Base-by-base conservation (phyloP, 2,113 vertebrate genomes). In the Rhabdornis inornatus region DNA sequence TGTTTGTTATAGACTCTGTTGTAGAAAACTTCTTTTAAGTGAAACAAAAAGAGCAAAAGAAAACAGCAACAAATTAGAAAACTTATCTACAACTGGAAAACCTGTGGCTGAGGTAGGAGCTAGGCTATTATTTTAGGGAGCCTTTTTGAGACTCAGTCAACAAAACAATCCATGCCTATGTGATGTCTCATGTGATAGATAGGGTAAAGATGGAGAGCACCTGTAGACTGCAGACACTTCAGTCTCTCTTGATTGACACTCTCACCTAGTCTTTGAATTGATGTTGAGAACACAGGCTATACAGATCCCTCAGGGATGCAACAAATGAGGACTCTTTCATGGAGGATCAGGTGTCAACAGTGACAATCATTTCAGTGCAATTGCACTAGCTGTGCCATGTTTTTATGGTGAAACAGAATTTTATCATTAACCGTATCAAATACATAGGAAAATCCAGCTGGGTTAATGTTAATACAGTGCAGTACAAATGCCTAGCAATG, bases 321-420 rank as follows among this genome's bases (percentile, higher is more conserved):
- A 66, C 85, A 95, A 93, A 95, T 89, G 90, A 95, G 88, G 88
- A 95, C 74, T 85, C 63, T 72, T 84, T 78, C 92, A 91, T 37
- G 56, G 93, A 96, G 91, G 92, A 97, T 93, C 92, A 97, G 95
- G 86, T 97, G 95, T 95, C 95, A 96, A 95, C 53, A 96, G 95
- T 79, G 90, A 89, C 96, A 95, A 96, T 87, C 69, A 95, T 96
- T 96, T 93, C 92, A 87, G 65, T 89, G 92, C 92, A 93, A 92
- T 93, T 0, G 35, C 86, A 87, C 64, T 90, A 87, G 92, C 94
- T 89, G 80, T 81, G 90, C 77, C 60, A 81, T 89, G 92, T 94
- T 96, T 94, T 96, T 91, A 89, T 68, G 72, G 80, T 92, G 79
- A 97, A 96, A 94, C 94, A 95, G 83, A 93, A 93, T 95, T 95